These are phyloP conservation scores for Hirudo medicinalis DNA, from an alignment of 1,140 invertebrate species.

Conservation along the genomic window DNA sequence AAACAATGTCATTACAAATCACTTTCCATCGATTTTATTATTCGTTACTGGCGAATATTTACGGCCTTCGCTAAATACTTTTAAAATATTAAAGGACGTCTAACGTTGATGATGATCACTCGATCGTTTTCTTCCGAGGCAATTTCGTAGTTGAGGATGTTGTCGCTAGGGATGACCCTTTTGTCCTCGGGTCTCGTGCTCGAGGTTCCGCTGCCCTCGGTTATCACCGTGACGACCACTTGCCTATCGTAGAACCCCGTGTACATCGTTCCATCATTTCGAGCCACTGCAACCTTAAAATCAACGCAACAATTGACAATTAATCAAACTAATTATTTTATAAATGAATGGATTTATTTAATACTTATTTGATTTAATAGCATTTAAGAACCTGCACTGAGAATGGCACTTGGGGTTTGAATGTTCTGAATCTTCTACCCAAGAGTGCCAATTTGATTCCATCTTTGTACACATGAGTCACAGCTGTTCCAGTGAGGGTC, in stretches of 20 bases:
- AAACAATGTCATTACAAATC: no score
- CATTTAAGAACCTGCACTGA: constrained; percentile 1
- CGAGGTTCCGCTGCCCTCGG: not conserved
- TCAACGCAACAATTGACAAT: not conserved
- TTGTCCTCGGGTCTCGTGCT: constrained; percentile 13
- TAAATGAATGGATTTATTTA: not conserved
- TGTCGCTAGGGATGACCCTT: constrained; percentile 16
- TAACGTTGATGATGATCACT: constrained; percentile 8
- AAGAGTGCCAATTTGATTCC: constrained; percentile 9
- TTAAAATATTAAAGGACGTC: not conserved
- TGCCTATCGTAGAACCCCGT: constrained; percentile 13
- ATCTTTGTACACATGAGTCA: constrained; percentile 16
- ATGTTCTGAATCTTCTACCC: constrained; percentile 8
- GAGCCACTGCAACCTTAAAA: constrained; percentile 5
- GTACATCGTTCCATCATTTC: constrained; percentile 16
- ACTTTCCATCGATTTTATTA: no score
- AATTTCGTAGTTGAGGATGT: constrained; percentile 16
- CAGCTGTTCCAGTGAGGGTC: constrained; percentile 9
- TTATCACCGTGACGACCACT: constrained; percentile 9
- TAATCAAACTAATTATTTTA: not conserved
- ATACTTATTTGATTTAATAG: no score
- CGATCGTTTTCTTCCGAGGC: constrained; percentile 8
- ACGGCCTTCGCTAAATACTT: not conserved
- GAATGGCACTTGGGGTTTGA: constrained; percentile 17
- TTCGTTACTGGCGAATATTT: no score